Base-by-base conservation (phyloP, 2,797 vertebrate species). In the Arnoldichthys spilopterus region DNA sequence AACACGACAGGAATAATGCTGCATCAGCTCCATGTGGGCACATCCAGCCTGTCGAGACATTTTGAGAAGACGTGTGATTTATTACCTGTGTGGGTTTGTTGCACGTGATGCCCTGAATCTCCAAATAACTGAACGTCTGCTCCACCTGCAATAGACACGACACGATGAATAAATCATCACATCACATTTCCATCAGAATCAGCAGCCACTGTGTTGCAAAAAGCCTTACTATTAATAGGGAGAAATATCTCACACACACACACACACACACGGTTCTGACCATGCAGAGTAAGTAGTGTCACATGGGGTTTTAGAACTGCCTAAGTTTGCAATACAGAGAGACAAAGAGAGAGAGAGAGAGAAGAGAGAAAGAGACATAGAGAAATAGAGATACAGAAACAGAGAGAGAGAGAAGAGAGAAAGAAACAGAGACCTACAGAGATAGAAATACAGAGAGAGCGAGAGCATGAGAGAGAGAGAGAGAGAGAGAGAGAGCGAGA, bases 91-190 rank as follows among this genome's bases (percentile, higher is more conserved):
- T 93, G 12, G 97, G 95, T 88, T 96, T 98, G 94, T 88, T 96
- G 89, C 96, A 96, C 59, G 91, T 87, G 79, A 99, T 92, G 37
- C 97, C 96, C 76, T 98, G 96, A 87, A 99, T 97, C 93, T 99
- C 97, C 93, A 99, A 88, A 86, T 98, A 99, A 92, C 96, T 99
- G 91, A 99, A 96, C 81, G 95, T 96, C 86, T 98, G 91, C 85
- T 99, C 97, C 79, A 99, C 93, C 97, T 99, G 86, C 72, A 85
- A 88, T 69, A 84, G 63, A 85, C 64, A 83, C 69, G 43, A 83
- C 28, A 22, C 45, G 34, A 79, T 49, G 16, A 56, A 62, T 68
- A 78, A 72, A 63, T 67, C 51, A 78, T 43, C 22, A 76, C 22
- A 37, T 56, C 77, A 72, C n/a, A 32, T 32, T 32, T 32, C 32